These are phyloP conservation scores for Pollachius pollachius DNA, from an alignment of 2,113 vertebrate genomes.

Conservation along the genomic window DNA sequence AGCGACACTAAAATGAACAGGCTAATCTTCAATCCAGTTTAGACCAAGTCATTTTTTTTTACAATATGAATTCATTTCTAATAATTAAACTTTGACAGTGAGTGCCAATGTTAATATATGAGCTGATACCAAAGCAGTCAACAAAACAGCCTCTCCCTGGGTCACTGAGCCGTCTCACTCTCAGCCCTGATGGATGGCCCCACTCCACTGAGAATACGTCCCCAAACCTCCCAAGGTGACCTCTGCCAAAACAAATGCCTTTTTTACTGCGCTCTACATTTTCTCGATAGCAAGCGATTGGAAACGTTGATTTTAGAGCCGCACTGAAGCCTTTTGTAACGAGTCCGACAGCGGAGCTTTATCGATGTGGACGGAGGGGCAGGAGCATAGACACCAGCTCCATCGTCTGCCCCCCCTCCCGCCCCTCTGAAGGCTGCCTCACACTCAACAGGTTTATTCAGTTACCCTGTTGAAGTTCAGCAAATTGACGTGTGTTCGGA, in stretches of 20 bases:
- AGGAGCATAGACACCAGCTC: not conserved
- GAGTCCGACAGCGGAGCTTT: constrained; percentile 9
- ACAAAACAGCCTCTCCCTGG: constrained; percentile 7
- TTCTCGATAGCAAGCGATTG: constrained; percentile 32
- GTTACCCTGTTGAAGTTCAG: no score
- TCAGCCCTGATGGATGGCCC: constrained; percentile 53
- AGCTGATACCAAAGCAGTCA: constrained; percentile 33
- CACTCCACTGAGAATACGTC: constrained; percentile 32
- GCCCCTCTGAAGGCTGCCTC: no score
- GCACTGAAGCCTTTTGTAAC: constrained; percentile 31
- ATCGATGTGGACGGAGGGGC: not conserved
- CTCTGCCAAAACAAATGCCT: constrained; percentile 33
- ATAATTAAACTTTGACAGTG: no score
- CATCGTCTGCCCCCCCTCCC: not conserved
- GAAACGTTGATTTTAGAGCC: not conserved
- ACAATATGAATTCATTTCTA: no score
- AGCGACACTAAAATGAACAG: no score
- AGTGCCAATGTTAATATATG: constrained; percentile 33
- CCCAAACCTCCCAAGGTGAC: constrained; percentile 50
- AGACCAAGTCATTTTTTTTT: no score
- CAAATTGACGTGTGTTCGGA: no score
- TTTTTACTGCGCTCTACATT: constrained; percentile 33
- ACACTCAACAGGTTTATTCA: no score
- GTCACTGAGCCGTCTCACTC: constrained; percentile 27
- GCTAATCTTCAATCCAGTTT: no score